Conservation (phyloP, 2,888 invertebrate genomes). For the Drosophila leonis region DNA sequence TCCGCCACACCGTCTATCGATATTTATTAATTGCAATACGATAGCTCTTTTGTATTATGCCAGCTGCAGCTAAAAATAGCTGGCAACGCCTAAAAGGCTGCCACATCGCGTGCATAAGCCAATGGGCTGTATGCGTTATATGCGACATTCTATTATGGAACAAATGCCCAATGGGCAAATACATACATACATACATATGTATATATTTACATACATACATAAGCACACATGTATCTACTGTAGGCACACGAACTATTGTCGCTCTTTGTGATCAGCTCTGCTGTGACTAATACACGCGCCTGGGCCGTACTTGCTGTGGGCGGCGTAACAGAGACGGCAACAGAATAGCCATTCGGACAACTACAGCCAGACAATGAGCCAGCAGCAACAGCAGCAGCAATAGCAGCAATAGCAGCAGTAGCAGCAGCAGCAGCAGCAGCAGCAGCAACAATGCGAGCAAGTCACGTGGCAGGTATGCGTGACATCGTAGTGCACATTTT, state of each 20-base stretch:
- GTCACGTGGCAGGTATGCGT: constrained; percentile 64
- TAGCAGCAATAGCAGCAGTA: constrained; percentile 3
- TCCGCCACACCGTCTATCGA: background rate
- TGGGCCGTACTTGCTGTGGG: constrained; percentile 2
- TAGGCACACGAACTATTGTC: constrained; percentile 7
- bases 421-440: constrained; percentile 10
- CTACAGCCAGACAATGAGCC: background rate
- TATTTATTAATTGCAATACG: background rate
- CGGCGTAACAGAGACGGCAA: constrained; percentile 4
- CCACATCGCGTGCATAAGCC: constrained; percentile 16
- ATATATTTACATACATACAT: background rate
- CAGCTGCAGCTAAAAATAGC: constrained; percentile 7
- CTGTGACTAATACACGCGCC: constrained; percentile 18
- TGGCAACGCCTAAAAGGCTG: constrained; percentile 53
- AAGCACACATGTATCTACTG: background rate
- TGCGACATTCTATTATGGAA: constrained; percentile 7
- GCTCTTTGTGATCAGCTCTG: constrained; percentile 27
- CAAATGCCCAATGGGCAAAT: background rate
- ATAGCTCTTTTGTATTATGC: background rate
- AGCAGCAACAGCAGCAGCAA: constrained; percentile 6
- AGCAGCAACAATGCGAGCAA: constrained; percentile 14
- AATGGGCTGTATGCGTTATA: constrained; percentile 12
- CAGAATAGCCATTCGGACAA: constrained; percentile 8
- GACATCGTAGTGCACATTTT: constrained; percentile 51
- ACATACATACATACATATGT: background rate